Evolutionary conservation across 1,140 invertebrate species (phyloP), one percentile per base, ranked within the genome.

Genomic region (Drosophila equinoxialis): DNA sequence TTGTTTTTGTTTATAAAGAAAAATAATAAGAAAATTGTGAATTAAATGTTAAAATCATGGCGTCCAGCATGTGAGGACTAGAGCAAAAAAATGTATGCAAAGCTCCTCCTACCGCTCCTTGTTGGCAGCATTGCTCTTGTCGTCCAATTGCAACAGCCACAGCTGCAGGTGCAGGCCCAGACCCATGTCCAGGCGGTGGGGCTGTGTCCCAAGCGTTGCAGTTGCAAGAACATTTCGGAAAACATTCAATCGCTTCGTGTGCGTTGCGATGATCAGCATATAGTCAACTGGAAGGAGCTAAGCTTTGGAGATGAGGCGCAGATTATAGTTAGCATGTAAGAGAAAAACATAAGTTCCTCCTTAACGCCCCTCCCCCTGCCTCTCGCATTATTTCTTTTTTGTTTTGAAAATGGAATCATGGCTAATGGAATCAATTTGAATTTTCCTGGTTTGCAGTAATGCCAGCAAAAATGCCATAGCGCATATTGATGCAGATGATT

Each of bases 391-490:
- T 33, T 5, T 26, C 23, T 26, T 26, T 26, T 39, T 37, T 1
- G 13, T 3, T 1, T 33, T 14, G 14, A 37, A 0, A 5, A n/a
- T 7, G 42, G 17, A 17, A 17, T 17, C 17, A 17, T 17, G 17
- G 17, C 10, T 10, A 65, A 6, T 26, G 13, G 10, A 17, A 17
- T 17, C 17, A 17, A 39, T 39, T 11, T n/a, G 33, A 6, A 51
- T 37, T 65, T 55, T 23, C 26, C 8, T 48, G 2, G 14, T 7
- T 71, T 93, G 17, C 91, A 96, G 95, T 80, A 95, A 96, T 91
- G 93, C 98, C 58, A 96, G 95, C 81, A 94, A 94, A 83, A 98
- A 98, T 91, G 94, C 95, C 74, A 96, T 98, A 90, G 93, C 93
- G 11, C 91, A 93, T 26, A 95, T 98, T 73, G 94, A 96, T 89